Conservation (phyloP, 37 sponge, comb jelly and placozoan genomes). For the Dysidea cf. avara region DNA sequence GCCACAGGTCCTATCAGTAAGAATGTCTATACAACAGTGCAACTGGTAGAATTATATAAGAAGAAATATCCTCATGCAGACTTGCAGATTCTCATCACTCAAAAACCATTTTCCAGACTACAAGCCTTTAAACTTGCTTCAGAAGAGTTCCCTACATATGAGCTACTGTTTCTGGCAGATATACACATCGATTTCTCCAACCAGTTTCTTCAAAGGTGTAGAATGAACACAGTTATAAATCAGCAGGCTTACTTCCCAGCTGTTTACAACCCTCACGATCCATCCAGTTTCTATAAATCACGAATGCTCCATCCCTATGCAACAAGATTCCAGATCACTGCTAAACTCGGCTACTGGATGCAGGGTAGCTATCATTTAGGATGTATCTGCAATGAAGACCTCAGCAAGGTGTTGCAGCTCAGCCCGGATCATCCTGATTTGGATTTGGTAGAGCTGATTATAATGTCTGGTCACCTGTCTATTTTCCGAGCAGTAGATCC, state of each 20-base stretch:
- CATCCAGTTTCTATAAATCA: conserved; percentile 34
- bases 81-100: conserved; percentile 18
- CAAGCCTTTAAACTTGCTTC: conserved; percentile 38
- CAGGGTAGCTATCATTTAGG: conserved; percentile 21
- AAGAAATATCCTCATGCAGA: conserved; percentile 59
- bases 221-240: conserved; percentile 32
- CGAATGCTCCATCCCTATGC: conserved; percentile 33
- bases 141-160: conserved; percentile 24
- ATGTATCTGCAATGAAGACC: conserved; percentile 54
- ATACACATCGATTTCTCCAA: conserved; percentile 57
- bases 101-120: conserved; percentile 1
- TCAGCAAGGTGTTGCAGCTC: conserved; percentile 1
- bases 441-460: conserved; percentile 26
- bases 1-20: conserved; percentile 9
- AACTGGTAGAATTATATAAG: conserved; percentile 43
- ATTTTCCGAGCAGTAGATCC: conserved; percentile 57
- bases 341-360: conserved; percentile 40
- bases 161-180: conserved; percentile 51
- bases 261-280: conserved; percentile 45
- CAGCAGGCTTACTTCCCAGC: conserved; percentile 48
- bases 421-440: conserved; percentile 2
- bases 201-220: conserved; percentile 41
- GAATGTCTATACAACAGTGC: conserved; percentile 23
- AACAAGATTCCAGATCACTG: conserved; percentile 27
- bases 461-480: not conserved